These are phyloP conservation scores for Melanostoma mellinum DNA, from an alignment of 2,888 invertebrate genomes.

Conservation along the genomic window DNA sequence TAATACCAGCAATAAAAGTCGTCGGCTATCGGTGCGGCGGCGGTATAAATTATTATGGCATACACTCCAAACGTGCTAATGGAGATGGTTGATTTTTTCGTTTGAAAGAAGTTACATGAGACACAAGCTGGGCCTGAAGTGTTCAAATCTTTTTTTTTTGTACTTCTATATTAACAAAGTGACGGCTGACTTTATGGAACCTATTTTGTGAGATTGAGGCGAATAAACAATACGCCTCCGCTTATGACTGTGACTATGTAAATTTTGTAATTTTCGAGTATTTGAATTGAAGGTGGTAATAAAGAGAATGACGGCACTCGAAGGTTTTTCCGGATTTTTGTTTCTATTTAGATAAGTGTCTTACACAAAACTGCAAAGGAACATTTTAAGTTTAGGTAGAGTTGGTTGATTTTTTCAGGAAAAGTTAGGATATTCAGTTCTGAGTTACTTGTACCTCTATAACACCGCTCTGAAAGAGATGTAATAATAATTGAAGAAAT, in stretches of 20 bases:
- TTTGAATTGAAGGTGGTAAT: conserved; percentile 27
- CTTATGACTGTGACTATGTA: conserved; percentile 36
- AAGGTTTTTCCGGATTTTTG: not conserved
- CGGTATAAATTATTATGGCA: conserved; percentile 45
- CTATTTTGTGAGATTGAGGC: conserved; percentile 23
- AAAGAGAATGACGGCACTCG: conserved; percentile 7
- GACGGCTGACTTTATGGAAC: not conserved
- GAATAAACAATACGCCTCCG: conserved; percentile 34
- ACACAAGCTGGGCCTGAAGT: conserved; percentile 10
- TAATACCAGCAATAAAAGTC: conserved; percentile 50
- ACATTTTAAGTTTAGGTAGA: too few species aligned
- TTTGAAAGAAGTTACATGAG: conserved; percentile 22
- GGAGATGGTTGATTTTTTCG: conserved; percentile 31
- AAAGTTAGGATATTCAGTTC: too few species aligned
- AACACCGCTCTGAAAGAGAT: too few species aligned
- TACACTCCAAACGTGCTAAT: conserved; percentile 56
- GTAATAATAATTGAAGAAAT: too few species aligned
- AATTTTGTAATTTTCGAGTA: conserved; percentile 25
- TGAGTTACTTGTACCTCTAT: too few species aligned
- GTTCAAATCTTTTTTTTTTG: conserved; percentile 7
- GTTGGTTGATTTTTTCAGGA: too few species aligned
- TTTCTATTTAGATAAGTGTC: not conserved
- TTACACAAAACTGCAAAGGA: too few species aligned
- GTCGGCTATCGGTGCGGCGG: conserved; percentile 17
- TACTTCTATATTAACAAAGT: not conserved